phyloP scores from a whole-genome alignment of 2,888 invertebrate species.

The Cryptus armator region DNA sequence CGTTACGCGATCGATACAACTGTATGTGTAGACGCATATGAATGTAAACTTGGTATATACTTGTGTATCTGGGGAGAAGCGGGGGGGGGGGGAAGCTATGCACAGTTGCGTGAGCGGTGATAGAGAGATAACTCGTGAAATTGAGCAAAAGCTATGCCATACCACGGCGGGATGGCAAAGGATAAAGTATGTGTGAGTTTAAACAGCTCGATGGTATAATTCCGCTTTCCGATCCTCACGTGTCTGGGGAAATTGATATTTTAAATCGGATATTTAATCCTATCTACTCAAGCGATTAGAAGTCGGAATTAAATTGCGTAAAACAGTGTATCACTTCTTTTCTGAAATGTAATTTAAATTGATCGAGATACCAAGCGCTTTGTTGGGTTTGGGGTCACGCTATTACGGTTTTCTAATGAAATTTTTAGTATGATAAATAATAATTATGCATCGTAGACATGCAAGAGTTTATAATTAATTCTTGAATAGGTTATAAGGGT shows the following conservation, averaged over 20 bases:
- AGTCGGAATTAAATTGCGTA: background rate
- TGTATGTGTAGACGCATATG: background rate
- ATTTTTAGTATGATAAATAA: too few relatives aligned
- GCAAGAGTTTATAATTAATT: too few relatives aligned
- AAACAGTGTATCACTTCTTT: background rate
- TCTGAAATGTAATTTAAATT: too few relatives aligned
- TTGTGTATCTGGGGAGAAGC: background rate
- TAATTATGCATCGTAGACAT: too few relatives aligned
- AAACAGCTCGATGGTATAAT: conserved; percentile 17
- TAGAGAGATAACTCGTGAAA: conserved; percentile 55
- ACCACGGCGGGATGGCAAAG: conserved; percentile 47
- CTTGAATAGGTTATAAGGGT: too few relatives aligned
- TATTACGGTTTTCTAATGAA: too few relatives aligned
- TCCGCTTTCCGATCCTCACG: conserved; percentile 33
- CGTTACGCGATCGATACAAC: conserved; percentile 54
- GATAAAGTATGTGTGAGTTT: conserved; percentile 18
- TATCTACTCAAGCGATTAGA: background rate
- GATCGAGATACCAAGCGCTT: too few relatives aligned
- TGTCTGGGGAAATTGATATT: background rate
- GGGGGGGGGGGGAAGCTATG: background rate
- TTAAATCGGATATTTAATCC: background rate
- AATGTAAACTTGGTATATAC: background rate
- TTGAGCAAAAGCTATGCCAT: conserved; percentile 48
- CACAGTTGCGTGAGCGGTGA: conserved; percentile 11
- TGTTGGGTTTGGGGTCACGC: too few relatives aligned